A percentile compares a stretch with the other conserved stretches of the same genome.
Evolutionary conservation across 2,888 invertebrate species (phyloP).

Genomic region (Cheiracanthium punctorium): DNA sequence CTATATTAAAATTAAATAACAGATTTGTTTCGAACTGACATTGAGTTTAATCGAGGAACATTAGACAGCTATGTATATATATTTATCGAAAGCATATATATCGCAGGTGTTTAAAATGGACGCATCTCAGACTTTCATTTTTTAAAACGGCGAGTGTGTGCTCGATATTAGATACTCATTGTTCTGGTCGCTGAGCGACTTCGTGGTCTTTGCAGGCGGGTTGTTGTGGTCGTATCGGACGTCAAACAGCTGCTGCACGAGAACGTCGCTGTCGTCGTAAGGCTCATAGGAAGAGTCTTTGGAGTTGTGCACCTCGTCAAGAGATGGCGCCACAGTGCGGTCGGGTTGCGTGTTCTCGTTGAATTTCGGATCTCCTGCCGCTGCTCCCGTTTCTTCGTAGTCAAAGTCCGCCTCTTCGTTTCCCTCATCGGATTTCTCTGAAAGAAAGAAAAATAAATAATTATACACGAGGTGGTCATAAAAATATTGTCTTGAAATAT

Average conservation of each 20-base stretch:
- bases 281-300: slow-evolving; percentile 28
- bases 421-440: slow-evolving; percentile 6
- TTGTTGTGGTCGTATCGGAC: slow-evolving; percentile 18
- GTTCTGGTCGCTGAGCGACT: slow-evolving; percentile 17
- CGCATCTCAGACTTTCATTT: slow-evolving; percentile 31
- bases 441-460: neutral
- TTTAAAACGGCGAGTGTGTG: slow-evolving; percentile 36
- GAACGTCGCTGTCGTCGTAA: slow-evolving; percentile 43
- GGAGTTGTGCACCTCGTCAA: slow-evolving; percentile 29
- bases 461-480: too few species aligned
- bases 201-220: slow-evolving; percentile 25
- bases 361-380: slow-evolving; percentile 46
- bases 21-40: too few species aligned
- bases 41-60: slow-evolving; percentile 11
- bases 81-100: slow-evolving; percentile 14
- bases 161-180: slow-evolving; percentile 29
- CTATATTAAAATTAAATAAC: too few species aligned
- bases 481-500: too few species aligned
- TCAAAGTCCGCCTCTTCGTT: slow-evolving; percentile 45
- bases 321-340: slow-evolving; percentile 57
- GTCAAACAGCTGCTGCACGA: slow-evolving; percentile 45
- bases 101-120: slow-evolving; percentile 44
- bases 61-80: slow-evolving; percentile 29
- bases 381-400: slow-evolving; percentile 62
- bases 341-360: slow-evolving; percentile 24